These are phyloP conservation scores for Drosophila pseudotakahashii DNA, from an alignment of 2,888 invertebrate genomes.

Conservation along the genomic window DNA sequence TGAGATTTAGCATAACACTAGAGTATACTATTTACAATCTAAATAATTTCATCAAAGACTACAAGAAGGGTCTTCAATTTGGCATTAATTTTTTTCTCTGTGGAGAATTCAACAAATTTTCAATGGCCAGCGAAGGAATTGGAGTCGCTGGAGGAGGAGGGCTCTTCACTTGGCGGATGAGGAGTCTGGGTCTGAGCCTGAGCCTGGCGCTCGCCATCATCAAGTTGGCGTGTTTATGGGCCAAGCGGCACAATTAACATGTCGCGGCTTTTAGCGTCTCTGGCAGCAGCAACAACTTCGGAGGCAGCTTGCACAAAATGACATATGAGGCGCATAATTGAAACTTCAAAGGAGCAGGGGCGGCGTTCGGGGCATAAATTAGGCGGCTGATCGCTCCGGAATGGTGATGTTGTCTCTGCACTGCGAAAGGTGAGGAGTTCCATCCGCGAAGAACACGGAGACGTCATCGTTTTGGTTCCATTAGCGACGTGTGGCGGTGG, in stretches of 20 bases:
- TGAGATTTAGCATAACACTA: no score
- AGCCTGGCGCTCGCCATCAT: conserved; percentile 81
- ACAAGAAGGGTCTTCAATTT: not conserved
- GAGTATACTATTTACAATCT: no score
- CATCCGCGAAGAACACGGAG: conserved; percentile 21
- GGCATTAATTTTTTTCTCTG: not conserved
- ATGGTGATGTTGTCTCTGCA: conserved; percentile 36
- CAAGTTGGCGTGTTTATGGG: conserved; percentile 81
- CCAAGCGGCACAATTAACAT: conserved; percentile 81
- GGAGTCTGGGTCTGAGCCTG: conserved; percentile 54
- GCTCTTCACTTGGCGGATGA: not conserved
- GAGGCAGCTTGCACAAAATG: conserved; percentile 74
- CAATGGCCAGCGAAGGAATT: conserved; percentile 17
- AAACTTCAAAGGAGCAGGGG: conserved; percentile 81
- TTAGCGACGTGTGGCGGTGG: conserved; percentile 70
- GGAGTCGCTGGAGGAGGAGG: conserved; percentile 5
- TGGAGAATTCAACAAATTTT: conserved; percentile 7
- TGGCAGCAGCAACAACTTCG: conserved; percentile 21
- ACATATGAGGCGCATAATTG: conserved; percentile 81
- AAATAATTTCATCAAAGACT: not conserved
- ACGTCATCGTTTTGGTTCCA: conserved; percentile 64
- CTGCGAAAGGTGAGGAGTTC: conserved; percentile 47
- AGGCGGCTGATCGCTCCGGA: conserved; percentile 69
- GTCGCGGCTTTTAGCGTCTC: conserved; percentile 79
- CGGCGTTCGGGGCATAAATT: conserved; percentile 74